Base-by-base conservation (phyloP, 2,113 vertebrate genomes). In the Alethe castanea region DNA sequence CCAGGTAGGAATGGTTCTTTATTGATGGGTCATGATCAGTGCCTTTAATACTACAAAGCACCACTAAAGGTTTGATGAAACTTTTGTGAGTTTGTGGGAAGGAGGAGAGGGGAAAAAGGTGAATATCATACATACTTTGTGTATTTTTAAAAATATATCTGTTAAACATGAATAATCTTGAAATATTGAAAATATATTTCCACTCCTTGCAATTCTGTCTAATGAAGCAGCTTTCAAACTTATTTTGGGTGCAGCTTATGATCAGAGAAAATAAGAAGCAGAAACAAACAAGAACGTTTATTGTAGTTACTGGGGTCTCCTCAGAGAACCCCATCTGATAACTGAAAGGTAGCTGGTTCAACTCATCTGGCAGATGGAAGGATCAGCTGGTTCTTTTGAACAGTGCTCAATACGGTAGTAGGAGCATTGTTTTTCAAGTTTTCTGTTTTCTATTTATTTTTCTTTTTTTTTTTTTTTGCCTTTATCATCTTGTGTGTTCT, bases 321-420 rank as follows among this genome's bases (percentile, higher is more conserved):
- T 50, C 11, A 24, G 45, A 94, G 69, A 86, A 59, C 24, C 19
- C 23, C 26, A 45, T 67, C 19, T 93, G 82, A 67, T 72, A 81
- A 67, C 22, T 83, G 79, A 95, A 95, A 88, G 50, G 24, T 54
- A 42, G 12, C 33, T 81, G 12, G 42, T 85, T 82, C 15, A 3
- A 69, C 40, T 56, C 79, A 85, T 67, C 92, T 91, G 94, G 53
- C 42, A 88, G 59, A 72, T 28, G 16, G 20, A 24, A 72, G 14
- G 23, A 85, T 94, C 87, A 79, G 54, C 70, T 94, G 81, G 9
- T 76, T 88, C 67, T 85, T 96, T 78, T 74, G 61, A 91, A 61
- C 8, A 35, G 11, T 53, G 44, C 16, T 94, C 67, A 88, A 4
- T 47, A 50, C 36, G 47, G 26, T 69, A 52, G 45, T 33, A 95